Conservation (phyloP, 2,888 invertebrate genomes). For the Timema cristinae region DNA sequence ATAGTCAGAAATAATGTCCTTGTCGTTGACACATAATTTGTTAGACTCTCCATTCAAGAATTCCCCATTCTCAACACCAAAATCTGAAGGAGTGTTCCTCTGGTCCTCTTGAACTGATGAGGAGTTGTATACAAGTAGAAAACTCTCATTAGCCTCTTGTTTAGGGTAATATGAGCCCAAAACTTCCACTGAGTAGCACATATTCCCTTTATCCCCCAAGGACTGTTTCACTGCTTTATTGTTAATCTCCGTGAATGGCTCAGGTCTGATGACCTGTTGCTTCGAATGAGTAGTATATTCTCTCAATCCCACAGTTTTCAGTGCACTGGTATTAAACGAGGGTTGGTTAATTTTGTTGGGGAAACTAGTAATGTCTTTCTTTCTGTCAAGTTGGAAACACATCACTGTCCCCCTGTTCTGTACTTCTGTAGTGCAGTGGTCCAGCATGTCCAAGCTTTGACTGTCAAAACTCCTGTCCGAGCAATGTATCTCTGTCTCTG, state of each 20-base stretch:
- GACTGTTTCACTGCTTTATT: background rate
- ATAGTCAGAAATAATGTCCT: too few species aligned
- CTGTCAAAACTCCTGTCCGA: conserved; percentile 43
- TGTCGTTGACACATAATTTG: background rate
- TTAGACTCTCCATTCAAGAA: conserved; percentile 10
- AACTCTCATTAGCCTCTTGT: background rate
- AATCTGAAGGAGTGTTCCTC: background rate
- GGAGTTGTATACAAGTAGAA: too few species aligned
- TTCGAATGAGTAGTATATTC: too few species aligned
- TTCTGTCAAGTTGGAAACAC: too few species aligned
- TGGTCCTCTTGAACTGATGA: too few species aligned
- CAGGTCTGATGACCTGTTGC: too few species aligned
- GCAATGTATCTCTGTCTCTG: conserved; percentile 52
- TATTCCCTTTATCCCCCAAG: background rate
- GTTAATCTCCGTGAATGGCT: background rate
- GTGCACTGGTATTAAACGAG: too few species aligned
- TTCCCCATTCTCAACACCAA: conserved; percentile 12
- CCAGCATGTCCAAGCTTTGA: conserved; percentile 29
- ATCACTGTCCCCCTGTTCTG: too few species aligned
- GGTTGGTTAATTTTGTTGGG: too few species aligned
- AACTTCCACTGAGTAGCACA: conserved; percentile 22
- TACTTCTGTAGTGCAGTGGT: background rate
- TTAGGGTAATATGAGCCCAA: conserved; percentile 10
- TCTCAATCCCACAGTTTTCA: too few species aligned
- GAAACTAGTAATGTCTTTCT: too few species aligned